phyloP scores from a whole-genome alignment of 1,140 invertebrate genomes.

The Zaprionus camerounensis region DNA sequence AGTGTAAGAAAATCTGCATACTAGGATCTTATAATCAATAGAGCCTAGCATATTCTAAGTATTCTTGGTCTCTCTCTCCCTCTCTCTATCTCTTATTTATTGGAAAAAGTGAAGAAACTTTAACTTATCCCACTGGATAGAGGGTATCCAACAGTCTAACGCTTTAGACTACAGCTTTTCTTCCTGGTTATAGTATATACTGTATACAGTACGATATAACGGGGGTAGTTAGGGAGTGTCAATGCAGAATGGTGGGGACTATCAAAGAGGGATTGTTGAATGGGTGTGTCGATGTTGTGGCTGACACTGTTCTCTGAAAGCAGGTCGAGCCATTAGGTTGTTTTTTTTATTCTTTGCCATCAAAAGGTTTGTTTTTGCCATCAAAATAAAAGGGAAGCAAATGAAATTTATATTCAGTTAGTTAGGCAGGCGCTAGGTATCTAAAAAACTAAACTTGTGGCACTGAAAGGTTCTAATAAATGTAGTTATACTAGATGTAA shows the following conservation, averaged over 20 bases:
- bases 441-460: not conserved
- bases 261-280: slow-evolving; percentile 24
- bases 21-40: no score
- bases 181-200: not conserved
- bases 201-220: not conserved
- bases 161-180: not conserved
- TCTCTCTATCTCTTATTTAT: not conserved
- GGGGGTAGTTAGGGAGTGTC: slow-evolving; percentile 26
- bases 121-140: no score
- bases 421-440: slow-evolving; percentile 33
- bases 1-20: no score
- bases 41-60: no score
- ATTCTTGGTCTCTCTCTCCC: no score
- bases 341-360: slow-evolving; percentile 2
- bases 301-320: slow-evolving; percentile 52
- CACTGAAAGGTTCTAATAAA: no score
- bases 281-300: slow-evolving; percentile 67
- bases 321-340: slow-evolving; percentile 56
- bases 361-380: slow-evolving; percentile 18
- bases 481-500: no score
- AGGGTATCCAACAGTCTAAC: not conserved
- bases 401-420: slow-evolving; percentile 48
- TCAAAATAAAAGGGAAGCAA: slow-evolving; percentile 42
- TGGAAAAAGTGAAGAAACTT: not conserved
- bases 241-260: not conserved